Evolutionary conservation across 2,113 vertebrate genomes (phyloP), one percentile per base, ranked within the genome.

Genomic region (Trichechus manatus): DNA sequence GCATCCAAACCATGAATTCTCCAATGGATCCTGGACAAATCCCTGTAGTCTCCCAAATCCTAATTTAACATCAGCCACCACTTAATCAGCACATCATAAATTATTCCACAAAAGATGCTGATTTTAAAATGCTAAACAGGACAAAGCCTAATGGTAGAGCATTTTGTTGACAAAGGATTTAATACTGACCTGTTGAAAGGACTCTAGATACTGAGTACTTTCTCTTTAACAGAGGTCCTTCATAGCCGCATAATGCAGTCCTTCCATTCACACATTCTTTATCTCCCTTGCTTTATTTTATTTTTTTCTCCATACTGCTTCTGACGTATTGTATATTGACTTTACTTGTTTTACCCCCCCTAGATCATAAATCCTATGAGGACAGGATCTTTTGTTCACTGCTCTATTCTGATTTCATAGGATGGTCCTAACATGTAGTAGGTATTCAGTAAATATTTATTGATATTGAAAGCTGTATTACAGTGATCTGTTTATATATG

Each of bases 161-260:
- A 50, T 93, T 92, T 74, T 75, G 3, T 83, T 87, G 27, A 74
- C 95, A 93, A 87, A n/a, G 39, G 14, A 91, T 78, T 95, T 86
- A 77, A 50, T 85, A 47, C 44, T 27, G 78, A 2, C 75, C 27
- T 50, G 66, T 59, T 93, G 25, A 89, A 42, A 94, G 75, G 72
- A 84, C 8, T 56, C 64, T 70, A 53, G n/a, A 19, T 78, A 74
- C 25, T 88, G 72, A 92, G 53, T 83, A 25, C 36, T 75, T 87
- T 87, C 10, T 72, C 59, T 29, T 66, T 83, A 78, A 84, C 39
- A n/a, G n/a, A 74, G 83, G 29, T 79, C 17, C 22, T 79, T 72
- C 22, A 74, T 91, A 53, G 70, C 42, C 23, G 39, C 42, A 7
- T 47, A 59, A 91, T 68, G 53, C 39, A 83, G 17, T 64, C 9